Conservation (phyloP, 2,113 vertebrate species). For the Paramormyrops kingsleyae region DNA sequence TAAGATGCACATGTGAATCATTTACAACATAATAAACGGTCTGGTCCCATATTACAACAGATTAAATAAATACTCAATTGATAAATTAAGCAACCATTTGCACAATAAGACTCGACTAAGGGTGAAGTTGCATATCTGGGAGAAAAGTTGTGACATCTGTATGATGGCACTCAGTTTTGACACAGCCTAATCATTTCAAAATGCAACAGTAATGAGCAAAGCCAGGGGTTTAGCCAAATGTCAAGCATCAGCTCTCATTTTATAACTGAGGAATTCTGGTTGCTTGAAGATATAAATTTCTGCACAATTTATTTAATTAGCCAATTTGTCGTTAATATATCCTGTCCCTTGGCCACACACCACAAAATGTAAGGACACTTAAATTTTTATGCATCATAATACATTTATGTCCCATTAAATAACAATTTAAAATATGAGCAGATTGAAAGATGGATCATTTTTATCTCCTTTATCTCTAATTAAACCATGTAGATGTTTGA, state of each 20-base stretch:
- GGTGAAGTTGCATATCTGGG: not conserved
- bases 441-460: not conserved
- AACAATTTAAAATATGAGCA: not conserved
- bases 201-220: not conserved
- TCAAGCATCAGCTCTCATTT: conserved; percentile 25
- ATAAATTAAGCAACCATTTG: not conserved
- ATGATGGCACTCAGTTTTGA: not conserved
- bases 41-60: not conserved
- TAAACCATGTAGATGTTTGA: not conserved
- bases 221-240: not conserved
- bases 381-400: not conserved
- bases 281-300: conserved; percentile 23
- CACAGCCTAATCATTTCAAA: not conserved
- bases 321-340: not conserved
- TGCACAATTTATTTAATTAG: not conserved
- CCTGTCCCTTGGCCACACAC: not conserved
- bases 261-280: conserved; percentile 30
- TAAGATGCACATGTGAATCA: not conserved
- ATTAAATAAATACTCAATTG: not conserved
- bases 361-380: not conserved
- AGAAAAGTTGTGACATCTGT: not conserved
- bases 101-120: not conserved
- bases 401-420: not conserved
- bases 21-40: not conserved
- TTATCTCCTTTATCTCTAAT: not conserved